Evolutionary conservation across 2,888 invertebrate genomes (phyloP).

Genomic region (Melanargia galathea): DNA sequence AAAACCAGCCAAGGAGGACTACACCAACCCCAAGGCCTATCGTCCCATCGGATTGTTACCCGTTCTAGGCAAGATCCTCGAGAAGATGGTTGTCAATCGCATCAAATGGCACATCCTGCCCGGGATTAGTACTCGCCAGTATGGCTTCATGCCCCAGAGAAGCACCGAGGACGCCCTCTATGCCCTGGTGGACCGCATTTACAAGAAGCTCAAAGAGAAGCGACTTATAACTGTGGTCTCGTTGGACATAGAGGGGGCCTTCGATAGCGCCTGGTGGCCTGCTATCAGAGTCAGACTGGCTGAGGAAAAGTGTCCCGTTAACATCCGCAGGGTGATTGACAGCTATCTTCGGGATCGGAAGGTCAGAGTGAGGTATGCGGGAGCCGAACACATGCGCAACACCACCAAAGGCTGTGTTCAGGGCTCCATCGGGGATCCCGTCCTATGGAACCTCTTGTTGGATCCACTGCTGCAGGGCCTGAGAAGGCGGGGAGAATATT

Average conservation of each 20-base stretch:
- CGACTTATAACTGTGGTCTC: no score
- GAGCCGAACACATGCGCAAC: conserved; percentile 2
- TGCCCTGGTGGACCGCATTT: no score
- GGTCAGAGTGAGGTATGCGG: conserved; percentile 29
- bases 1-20: no score
- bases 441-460: conserved; percentile 32
- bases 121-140: neutral
- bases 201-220: no score
- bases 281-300: neutral
- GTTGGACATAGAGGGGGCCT: conserved; percentile 4
- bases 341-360: neutral
- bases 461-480: conserved; percentile 25
- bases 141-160: no score
- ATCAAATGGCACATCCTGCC: neutral
- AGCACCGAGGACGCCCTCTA: no score
- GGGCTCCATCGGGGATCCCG: conserved; percentile 30
- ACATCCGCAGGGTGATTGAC: neutral
- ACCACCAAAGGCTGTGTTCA: conserved; percentile 33
- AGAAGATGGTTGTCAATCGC: neutral
- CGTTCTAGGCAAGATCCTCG: no score
- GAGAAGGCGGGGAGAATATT: neutral
- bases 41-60: no score
- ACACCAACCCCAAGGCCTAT: no score
- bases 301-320: neutral
- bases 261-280: neutral